Conservation (phyloP, 2,113 vertebrate species). For the Labeo rohita region DNA sequence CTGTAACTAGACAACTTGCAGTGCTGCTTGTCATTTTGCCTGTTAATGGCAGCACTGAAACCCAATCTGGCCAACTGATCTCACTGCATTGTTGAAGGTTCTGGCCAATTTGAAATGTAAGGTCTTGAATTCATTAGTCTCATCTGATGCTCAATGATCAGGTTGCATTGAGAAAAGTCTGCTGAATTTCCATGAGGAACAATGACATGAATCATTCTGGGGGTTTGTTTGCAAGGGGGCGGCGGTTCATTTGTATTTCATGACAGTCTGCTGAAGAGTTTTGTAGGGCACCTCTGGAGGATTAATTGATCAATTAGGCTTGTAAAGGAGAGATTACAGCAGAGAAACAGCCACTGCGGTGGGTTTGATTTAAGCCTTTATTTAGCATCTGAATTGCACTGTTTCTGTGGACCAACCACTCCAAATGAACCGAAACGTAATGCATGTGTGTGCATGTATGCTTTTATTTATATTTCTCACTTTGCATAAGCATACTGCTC, state of each 20-base stretch:
- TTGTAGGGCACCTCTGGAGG: conserved; percentile 56
- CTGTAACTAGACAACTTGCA: not conserved
- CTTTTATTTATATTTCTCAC: not conserved
- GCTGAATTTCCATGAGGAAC: conserved; percentile 5
- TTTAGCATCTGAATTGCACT: not conserved
- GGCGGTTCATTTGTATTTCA: conserved; percentile 49
- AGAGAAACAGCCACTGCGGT: conserved; percentile 8
- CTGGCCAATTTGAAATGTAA: conserved; percentile 50
- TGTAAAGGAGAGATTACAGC: conserved; percentile 25
- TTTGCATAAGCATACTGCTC: not conserved
- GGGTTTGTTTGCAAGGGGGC: conserved; percentile 37
- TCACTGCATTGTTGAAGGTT: conserved; percentile 59
- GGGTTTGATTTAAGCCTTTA: not conserved
- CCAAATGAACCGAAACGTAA: not conserved
- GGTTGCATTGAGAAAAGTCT: conserved; percentile 42
- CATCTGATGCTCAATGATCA: conserved; percentile 34
- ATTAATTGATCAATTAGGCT: conserved; percentile 53
- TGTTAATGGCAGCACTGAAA: conserved; percentile 39
- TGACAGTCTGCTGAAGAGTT: conserved; percentile 42
- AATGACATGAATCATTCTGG: conserved; percentile 40
- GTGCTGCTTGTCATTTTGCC: conserved; percentile 5
- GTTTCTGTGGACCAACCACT: not conserved
- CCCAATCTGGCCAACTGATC: conserved; percentile 53
- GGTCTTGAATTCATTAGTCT: conserved; percentile 38
- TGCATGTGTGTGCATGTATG: not conserved